Evolutionary conservation across 2,888 invertebrate species (phyloP).

Genomic region (Caenorhabditis becei): DNA sequence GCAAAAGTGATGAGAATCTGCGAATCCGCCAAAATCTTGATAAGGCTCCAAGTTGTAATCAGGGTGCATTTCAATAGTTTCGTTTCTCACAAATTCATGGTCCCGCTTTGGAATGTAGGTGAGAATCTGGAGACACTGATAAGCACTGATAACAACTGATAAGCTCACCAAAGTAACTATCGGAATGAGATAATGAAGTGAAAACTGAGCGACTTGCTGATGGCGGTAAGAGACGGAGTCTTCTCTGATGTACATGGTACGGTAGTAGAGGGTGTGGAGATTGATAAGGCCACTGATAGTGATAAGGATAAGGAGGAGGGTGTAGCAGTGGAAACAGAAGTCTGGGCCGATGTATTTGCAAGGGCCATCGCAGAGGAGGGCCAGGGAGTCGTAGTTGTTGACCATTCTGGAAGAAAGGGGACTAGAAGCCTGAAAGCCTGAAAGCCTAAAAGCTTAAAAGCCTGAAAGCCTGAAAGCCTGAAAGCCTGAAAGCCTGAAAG

Average conservation of each 20-base stretch:
- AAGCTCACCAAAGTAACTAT: slow-evolving; percentile 7
- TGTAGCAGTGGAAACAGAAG: slow-evolving; percentile 38
- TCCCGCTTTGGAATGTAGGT: slow-evolving; percentile 21
- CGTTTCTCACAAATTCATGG: slow-evolving; percentile 20
- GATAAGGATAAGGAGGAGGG: slow-evolving; percentile 2
- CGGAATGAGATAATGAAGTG: slow-evolving; percentile 14
- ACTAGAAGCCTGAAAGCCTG: background rate
- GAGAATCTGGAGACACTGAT: slow-evolving; percentile 5
- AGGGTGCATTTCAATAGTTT: slow-evolving; percentile 19
- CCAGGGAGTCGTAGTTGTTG: slow-evolving; percentile 36
- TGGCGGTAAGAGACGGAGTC: background rate
- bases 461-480: too few relatives aligned
- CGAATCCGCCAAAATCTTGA: slow-evolving; percentile 30
- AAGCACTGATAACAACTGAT: background rate
- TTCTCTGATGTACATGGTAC: background rate
- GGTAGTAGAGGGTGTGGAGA: slow-evolving; percentile 18
- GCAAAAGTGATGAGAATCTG: slow-evolving; percentile 35
- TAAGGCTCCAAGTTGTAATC: slow-evolving; percentile 40
- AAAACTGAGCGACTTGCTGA: background rate
- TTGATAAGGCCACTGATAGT: background rate
- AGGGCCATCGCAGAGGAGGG: slow-evolving; percentile 36
- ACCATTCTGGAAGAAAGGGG: slow-evolving; percentile 25
- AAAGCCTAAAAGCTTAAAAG: too few relatives aligned
- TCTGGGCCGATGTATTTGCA: slow-evolving; percentile 29
- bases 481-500: too few relatives aligned